Evolutionary conservation across 2,888 invertebrate species (phyloP), one percentile per base, ranked within the genome.

Genomic region (Sesia bembeciformis): DNA sequence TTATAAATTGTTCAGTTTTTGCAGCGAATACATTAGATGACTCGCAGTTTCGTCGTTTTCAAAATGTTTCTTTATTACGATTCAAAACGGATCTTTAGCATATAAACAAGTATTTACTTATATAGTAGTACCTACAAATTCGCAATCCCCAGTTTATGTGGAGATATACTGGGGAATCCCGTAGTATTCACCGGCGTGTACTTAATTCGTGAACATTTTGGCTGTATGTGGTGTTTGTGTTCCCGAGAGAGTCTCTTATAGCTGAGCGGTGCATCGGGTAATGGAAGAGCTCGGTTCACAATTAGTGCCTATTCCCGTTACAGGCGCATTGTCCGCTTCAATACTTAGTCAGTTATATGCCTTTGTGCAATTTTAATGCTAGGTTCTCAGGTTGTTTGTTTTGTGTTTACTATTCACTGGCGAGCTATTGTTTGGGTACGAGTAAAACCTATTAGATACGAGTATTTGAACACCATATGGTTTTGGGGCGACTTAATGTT

Each of bases 231-330:
- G 56, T 62, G 54, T 62, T 60, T 62, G 59, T 61, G 63, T 65
- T 70, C 66, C 67, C 67, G 64, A 64, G 75, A 71, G 69, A 70
- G 61, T 65, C 60, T 58, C 59, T 58, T 58, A 56, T 49, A 56
- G 49, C 60, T 57, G 60, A 63, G 64, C 64, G 63, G 61, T 64
- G 65, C 68, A 59, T 62, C 67, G 68, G 72, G 70, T 83, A 84
- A 82, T 83, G 83, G 84, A 81, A 84, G 78, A 81, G 70, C 74
- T 72, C 72, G 69, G 76, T 79, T 82, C 82, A 81, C 80, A 85
- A 87, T 88, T 81, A 86, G 86, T 81, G 68, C 71, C 77, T 68
- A 66, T 80, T 86, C 78, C 86, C 86, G 87, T 88, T 89, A 87
- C 78, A 66, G 65, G 67, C 74, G 70, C 81, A 82, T 84, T 85